Evolutionary conservation across 2,113 vertebrate species (phyloP).

Genomic region (Zingel zingel): DNA sequence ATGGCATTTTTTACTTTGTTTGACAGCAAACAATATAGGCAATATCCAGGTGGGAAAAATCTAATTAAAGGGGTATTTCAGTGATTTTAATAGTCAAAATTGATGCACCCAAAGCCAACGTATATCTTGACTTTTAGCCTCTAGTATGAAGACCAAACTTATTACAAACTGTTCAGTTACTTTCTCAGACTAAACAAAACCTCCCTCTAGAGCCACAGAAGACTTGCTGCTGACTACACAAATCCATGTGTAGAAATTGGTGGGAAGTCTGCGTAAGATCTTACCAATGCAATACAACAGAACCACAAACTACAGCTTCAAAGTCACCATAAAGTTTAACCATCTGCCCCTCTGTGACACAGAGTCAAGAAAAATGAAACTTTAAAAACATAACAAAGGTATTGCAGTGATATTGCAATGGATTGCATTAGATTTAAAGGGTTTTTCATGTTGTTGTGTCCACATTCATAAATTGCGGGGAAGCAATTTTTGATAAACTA

Average conservation of each 20-base stretch:
- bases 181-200: neutral
- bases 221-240: neutral
- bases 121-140: neutral
- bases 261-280: neutral
- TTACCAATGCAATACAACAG: neutral
- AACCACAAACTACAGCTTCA: conserved; percentile 2
- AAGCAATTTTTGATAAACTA: conserved; percentile 65
- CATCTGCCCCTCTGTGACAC: conserved; percentile 4
- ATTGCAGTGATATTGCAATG: conserved; percentile 55
- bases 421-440: conserved; percentile 55
- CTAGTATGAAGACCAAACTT: neutral
- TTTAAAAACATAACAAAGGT: conserved; percentile 35
- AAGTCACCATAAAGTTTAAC: conserved; percentile 3
- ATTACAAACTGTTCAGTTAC: neutral
- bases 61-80: neutral
- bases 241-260: neutral
- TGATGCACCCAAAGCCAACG: neutral
- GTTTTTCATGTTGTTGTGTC: conserved; percentile 43
- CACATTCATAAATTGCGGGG: conserved; percentile 45
- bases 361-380: conserved; percentile 23
- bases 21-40: neutral
- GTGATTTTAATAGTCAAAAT: neutral
- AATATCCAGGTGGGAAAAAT: neutral
- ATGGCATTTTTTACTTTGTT: neutral
- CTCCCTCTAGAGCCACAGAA: neutral